Base-by-base conservation (phyloP, 2,797 vertebrate genomes). In the Pelodytes ibericus region DNA sequence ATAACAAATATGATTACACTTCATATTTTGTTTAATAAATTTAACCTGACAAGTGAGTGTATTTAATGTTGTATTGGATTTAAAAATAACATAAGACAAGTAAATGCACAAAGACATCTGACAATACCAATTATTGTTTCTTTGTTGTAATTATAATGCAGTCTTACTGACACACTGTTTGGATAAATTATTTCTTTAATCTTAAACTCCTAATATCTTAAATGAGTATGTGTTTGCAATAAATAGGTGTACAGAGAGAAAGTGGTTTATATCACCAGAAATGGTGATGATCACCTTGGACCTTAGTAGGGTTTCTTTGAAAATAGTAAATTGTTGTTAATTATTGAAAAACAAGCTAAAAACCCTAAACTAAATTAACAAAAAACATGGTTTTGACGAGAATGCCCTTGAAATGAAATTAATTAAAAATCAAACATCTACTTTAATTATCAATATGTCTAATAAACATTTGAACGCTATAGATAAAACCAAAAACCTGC, bases 81-180 rank as follows among this genome's bases (percentile, higher is more conserved):
- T 75, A 51, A 68, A 51, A 67, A 68, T 75, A 75, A 49, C 63
- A 60, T 64, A 60, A 75, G 72, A 75, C 64, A 60, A 60, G 72
- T 68, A 75, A 75, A 75, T 75, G 64, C 53, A 31, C 63, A 75
- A 68, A 49, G 72, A 75, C 72, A 67, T 68, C 66, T 75, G 72
- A 75, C 72, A 75, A 75, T 75, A 75, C 64, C 33, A 68, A 75
- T 75, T 75, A 60, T 33, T 67, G 72, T 60, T 61, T 18, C 63
- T 51, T 75, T 68, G 36, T 68, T 75, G 39, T 75, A 67, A 75
- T 75, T 75, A 60, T 47, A 75, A 67, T 60, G 61, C 33, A 53
- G 22, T 53, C 49, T 22, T 22, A 49, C 36, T 51, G 67, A 41
- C 56, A 67, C 56, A 51, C 36, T 75, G 49, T 66, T 67, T 75